Evolutionary conservation across 35 echinoderm and acorn worm species (phyloP).

Genomic region (Apostichopus parvimensis): DNA sequence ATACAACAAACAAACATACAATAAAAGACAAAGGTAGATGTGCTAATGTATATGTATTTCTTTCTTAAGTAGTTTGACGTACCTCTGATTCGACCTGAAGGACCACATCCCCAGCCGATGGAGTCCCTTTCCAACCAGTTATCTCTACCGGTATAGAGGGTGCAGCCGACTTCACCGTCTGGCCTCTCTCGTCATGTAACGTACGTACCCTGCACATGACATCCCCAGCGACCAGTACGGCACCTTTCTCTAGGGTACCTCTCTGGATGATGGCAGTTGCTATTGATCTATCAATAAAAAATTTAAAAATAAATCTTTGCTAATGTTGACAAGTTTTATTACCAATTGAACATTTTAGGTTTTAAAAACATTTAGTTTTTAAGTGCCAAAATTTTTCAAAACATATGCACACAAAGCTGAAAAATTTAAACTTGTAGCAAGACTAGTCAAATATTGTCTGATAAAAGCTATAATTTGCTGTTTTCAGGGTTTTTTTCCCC

Average conservation of each 20-base stretch:
- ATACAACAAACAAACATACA: no score
- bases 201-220: conserved; percentile 80
- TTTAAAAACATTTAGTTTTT: no score
- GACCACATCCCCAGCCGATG: conserved; percentile 84
- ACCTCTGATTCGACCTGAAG: conserved; percentile 94
- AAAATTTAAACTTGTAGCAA: no score
- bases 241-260: conserved; percentile 80
- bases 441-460: no score
- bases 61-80: not conserved
- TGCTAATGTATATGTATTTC: no score
- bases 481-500: no score
- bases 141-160: conserved; percentile 87
- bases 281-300: conserved; percentile 62
- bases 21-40: no score
- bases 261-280: conserved; percentile 86
- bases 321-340: no score
- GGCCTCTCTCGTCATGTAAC: conserved; percentile 68
- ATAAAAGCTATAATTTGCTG: no score
- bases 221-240: conserved; percentile 75
- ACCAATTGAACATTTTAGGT: no score
- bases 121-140: conserved; percentile 83
- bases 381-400: no score
- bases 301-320: not conserved
- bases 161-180: conserved; percentile 57
- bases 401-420: no score